Percentiles rank a stretch among this genome's conserved stretches.
Conservation (phyloP, 2,797 vertebrate species). For the Rousettus madagascariensis region DNA sequence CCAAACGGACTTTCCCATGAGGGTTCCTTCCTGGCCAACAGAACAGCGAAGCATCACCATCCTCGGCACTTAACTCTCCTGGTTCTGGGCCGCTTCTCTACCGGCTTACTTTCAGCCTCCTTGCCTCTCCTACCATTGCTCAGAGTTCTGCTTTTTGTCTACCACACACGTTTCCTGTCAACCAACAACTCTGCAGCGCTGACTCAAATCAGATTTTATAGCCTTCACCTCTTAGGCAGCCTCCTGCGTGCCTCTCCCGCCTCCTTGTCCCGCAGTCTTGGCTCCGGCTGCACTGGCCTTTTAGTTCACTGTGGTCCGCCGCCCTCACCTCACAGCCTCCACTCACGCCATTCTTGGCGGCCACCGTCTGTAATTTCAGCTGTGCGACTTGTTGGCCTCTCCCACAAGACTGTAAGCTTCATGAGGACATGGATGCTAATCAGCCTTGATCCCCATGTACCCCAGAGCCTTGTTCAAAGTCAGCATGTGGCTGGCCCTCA, state of each 20-base stretch:
- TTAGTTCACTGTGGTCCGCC: background rate
- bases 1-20: rapidly evolving
- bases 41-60: rapidly evolving
- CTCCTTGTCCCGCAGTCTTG: background rate
- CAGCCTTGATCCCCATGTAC: background rate
- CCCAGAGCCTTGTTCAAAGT: background rate
- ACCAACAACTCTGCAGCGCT: background rate
- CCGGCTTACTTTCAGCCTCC: background rate
- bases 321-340: background rate
- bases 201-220: background rate
- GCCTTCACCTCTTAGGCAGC: background rate
- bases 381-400: rapidly evolving
- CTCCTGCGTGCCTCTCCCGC: background rate
- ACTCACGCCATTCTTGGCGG: background rate
- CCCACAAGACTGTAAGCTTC: background rate
- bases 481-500: background rate
- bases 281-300: background rate
- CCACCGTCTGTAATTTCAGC: rapidly evolving
- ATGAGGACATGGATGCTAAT: background rate
- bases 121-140: background rate
- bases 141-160: background rate
- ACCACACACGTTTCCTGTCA: background rate
- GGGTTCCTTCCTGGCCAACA: background rate
- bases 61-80: rapidly evolving
- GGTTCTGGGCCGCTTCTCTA: background rate